phyloP scores from a whole-genome alignment of 2,888 invertebrate genomes.

The Euplexia lucipara region DNA sequence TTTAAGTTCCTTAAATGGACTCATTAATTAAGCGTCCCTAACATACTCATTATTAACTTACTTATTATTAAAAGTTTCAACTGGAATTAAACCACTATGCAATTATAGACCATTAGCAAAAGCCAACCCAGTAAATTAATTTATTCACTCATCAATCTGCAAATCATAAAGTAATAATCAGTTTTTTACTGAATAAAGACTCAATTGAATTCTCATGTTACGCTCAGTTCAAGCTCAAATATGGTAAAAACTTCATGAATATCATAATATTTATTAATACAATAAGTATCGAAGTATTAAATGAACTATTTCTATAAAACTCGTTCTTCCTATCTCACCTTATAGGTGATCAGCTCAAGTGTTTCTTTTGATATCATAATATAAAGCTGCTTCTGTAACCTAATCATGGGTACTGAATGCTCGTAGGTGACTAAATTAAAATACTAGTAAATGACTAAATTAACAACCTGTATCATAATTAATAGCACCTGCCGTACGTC shows the following conservation, averaged over 20 bases:
- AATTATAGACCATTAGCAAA: constrained; percentile 12
- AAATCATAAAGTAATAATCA: constrained; percentile 24
- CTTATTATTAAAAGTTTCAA: not conserved
- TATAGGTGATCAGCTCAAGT: not conserved
- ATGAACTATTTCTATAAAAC: constrained; percentile 48
- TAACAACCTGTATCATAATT: constrained; percentile 47
- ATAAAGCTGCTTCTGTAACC: constrained; percentile 5
- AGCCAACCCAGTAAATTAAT: not conserved
- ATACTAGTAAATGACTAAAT: constrained; percentile 60
- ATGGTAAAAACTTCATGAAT: constrained; percentile 43
- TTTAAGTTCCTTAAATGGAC: not conserved
- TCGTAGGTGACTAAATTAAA: constrained; percentile 56
- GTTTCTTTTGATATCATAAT: constrained; percentile 39
- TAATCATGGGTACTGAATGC: constrained; percentile 29
- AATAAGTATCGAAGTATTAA: constrained; percentile 42
- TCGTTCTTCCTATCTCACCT: not conserved
- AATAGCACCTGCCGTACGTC: constrained; percentile 39
- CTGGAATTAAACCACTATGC: constrained; percentile 4
- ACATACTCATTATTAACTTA: not conserved
- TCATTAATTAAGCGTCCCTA: not conserved
- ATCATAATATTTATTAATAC: constrained; percentile 54
- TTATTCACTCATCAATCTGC: not conserved
- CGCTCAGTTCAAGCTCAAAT: constrained; percentile 38
- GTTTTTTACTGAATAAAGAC: constrained; percentile 23
- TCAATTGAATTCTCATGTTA: constrained; percentile 34